Conservation (phyloP, 23 tunicate genomes). For the Phallusia fumigata region DNA sequence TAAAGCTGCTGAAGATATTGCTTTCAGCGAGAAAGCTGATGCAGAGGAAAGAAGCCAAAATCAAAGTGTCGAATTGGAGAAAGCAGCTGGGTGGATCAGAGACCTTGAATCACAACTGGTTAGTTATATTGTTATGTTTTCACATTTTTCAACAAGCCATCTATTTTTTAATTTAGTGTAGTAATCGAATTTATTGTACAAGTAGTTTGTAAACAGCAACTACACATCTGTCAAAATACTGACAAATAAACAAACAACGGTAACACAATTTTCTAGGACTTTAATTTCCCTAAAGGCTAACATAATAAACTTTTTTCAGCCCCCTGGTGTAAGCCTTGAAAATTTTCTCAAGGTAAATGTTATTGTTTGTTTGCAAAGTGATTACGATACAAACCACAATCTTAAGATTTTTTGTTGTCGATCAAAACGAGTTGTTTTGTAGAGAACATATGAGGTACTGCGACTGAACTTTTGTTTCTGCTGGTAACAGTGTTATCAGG, state of each 20-base stretch:
- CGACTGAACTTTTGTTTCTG: background rate
- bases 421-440: background rate
- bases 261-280: background rate
- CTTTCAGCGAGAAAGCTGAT: conserved; percentile 37
- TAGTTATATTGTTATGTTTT: background rate
- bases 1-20: conserved; percentile 49
- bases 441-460: background rate
- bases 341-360: conserved; percentile 23
- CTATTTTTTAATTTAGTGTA: too few relatives aligned
- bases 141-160: too few relatives aligned
- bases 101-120: conserved; percentile 92
- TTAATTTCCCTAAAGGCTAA: background rate
- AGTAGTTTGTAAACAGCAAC: too few relatives aligned
- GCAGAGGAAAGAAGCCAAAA: conserved; percentile 49
- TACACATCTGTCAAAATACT: too few relatives aligned
- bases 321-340: conserved; percentile 35
- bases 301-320: conserved; percentile 25
- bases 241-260: background rate
- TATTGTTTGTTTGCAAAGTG: background rate
- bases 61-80: conserved; percentile 79
- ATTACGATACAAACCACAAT: background rate
- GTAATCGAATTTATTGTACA: too few relatives aligned
- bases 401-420: too few relatives aligned
- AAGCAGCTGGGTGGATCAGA: conserved; percentile 88
- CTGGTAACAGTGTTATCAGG: background rate